Conservation (phyloP, 2,113 vertebrate species). For the Loxodonta africana region DNA sequence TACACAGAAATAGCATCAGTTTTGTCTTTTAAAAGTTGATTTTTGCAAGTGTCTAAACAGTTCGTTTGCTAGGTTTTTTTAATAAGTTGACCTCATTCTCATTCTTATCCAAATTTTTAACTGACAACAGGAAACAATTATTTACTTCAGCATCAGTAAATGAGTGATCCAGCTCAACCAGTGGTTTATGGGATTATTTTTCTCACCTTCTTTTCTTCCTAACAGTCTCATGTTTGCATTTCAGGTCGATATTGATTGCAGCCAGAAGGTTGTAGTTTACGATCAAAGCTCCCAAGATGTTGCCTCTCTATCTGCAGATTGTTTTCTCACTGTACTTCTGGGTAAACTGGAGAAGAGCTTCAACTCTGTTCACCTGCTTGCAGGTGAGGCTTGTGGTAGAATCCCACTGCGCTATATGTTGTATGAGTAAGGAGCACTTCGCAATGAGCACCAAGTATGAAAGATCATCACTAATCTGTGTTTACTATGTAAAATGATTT, state of each 20-base stretch:
- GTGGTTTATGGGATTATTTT: neutral
- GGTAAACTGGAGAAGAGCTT: constrained; percentile 96
- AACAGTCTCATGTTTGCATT: constrained; percentile 66
- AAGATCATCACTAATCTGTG: neutral
- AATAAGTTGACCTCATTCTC: neutral
- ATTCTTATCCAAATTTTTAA: constrained; percentile 37
- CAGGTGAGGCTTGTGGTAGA: constrained; percentile 89
- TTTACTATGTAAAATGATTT: neutral
- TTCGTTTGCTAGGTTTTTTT: neutral
- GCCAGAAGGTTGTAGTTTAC: constrained; percentile 96
- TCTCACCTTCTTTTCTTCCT: neutral
- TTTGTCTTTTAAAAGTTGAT: constrained; percentile 30
- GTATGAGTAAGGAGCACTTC: neutral
- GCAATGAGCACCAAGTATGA: neutral
- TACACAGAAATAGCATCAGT: constrained; percentile 16
- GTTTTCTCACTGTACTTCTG: constrained; percentile 95
- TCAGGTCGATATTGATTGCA: constrained; percentile 92
- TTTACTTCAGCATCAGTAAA: neutral
- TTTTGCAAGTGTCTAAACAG: neutral
- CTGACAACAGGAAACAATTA: neutral
- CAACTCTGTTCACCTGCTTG: constrained; percentile 93
- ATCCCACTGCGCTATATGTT: neutral
- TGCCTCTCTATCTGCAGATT: constrained; percentile 90
- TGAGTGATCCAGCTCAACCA: neutral
- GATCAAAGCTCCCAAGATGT: constrained; percentile 95